phyloP scores from a whole-genome alignment of 1,140 invertebrate genomes.

The Helicoverpa armigera region DNA sequence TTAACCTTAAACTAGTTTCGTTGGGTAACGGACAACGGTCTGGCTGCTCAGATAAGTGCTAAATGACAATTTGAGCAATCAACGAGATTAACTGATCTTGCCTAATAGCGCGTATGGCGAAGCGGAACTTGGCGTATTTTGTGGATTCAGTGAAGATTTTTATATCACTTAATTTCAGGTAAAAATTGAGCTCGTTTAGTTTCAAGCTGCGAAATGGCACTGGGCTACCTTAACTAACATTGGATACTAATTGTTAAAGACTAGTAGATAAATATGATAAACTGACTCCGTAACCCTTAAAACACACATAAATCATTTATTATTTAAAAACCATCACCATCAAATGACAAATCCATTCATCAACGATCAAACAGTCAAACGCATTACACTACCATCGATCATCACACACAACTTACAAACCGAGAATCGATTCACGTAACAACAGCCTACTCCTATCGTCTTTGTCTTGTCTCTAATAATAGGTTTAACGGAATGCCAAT shows the following conservation, averaged over 20 bases:
- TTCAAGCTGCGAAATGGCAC: too few relatives aligned
- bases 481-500: constrained; percentile 22
- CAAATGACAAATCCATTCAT: too few relatives aligned
- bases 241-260: too few relatives aligned
- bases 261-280: too few relatives aligned
- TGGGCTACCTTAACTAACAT: too few relatives aligned
- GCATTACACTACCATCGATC: not conserved
- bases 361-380: too few relatives aligned
- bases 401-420: not conserved
- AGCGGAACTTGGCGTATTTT: not conserved
- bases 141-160: too few relatives aligned
- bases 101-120: not conserved
- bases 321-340: too few relatives aligned
- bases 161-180: too few relatives aligned
- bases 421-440: not conserved
- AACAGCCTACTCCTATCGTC: not conserved
- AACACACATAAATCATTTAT: too few relatives aligned
- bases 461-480: constrained; percentile 35
- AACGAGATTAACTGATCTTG: not conserved
- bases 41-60: not conserved
- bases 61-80: constrained; percentile 16
- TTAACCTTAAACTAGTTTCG: constrained; percentile 27
- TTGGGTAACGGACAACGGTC: constrained; percentile 12
- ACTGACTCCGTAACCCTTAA: too few relatives aligned
- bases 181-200: too few relatives aligned